phyloP scores from a whole-genome alignment of 2,113 vertebrate genomes.

The Stigmatopora nigra region DNA sequence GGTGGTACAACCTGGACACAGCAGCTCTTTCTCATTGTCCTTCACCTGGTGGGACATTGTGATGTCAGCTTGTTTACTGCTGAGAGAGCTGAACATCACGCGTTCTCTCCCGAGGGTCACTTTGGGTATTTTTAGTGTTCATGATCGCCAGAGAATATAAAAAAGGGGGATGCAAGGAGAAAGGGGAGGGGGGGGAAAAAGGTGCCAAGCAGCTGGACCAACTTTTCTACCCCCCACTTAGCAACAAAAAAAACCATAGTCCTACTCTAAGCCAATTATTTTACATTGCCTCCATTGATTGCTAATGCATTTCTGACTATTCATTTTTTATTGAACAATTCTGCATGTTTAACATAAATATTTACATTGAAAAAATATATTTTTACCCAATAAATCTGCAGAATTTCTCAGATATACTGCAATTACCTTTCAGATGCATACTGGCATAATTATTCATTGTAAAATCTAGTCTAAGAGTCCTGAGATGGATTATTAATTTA shows the following conservation, averaged over 20 bases:
- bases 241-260: conserved; percentile 20
- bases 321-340: too few species aligned
- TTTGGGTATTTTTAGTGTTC: conserved; percentile 59
- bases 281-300: background rate
- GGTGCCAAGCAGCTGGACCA: conserved; percentile 31
- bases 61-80: conserved; percentile 61
- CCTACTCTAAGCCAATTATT: conserved; percentile 18
- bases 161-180: conserved; percentile 34
- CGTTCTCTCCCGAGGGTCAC: conserved; percentile 54
- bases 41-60: conserved; percentile 60
- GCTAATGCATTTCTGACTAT: too few species aligned
- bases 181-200: conserved; percentile 37
- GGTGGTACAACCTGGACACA: conserved; percentile 21
- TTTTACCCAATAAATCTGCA: too few species aligned
- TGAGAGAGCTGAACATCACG: conserved; percentile 52
- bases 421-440: too few species aligned
- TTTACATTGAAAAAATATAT: too few species aligned
- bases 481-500: too few species aligned
- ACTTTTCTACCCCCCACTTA: conserved; percentile 12
- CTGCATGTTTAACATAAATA: background rate
- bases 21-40: conserved; percentile 42
- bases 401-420: too few species aligned
- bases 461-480: too few species aligned
- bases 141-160: conserved; percentile 44
- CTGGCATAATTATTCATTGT: too few species aligned